Evolutionary conservation across 2,797 vertebrate species (phyloP).

Genomic region (Pangasius krempfi): DNA sequence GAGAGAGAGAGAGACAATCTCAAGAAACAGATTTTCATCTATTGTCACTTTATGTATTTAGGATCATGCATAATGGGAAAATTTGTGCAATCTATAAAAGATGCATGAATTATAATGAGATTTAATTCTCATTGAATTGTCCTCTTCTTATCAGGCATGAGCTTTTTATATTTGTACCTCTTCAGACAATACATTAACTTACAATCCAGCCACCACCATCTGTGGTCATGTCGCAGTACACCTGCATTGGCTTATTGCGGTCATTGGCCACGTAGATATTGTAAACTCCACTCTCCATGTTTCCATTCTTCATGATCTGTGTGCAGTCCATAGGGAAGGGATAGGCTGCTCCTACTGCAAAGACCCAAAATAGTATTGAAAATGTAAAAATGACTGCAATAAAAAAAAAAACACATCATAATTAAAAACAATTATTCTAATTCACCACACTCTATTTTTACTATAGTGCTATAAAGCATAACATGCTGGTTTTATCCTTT

Average conservation of each 20-base stretch:
- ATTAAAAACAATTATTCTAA: not conserved
- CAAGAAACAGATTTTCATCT: not conserved
- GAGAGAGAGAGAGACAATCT: not conserved
- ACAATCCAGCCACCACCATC: slow-evolving; percentile 87
- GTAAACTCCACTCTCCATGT: slow-evolving; percentile 73
- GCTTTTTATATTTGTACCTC: not conserved
- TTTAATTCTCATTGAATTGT: not conserved
- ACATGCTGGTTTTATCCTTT: not conserved
- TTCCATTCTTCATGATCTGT: slow-evolving; percentile 81
- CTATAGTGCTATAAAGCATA: not conserved
- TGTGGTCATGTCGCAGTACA: slow-evolving; percentile 87
- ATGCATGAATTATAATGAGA: not conserved
- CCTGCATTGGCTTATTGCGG: slow-evolving; percentile 72
- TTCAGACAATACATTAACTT: slow-evolving; percentile 59
- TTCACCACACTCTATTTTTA: not conserved
- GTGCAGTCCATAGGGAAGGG: slow-evolving; percentile 82
- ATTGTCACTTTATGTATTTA: not conserved
- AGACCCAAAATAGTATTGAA: not conserved
- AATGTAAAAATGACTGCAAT: not conserved
- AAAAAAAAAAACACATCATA: not conserved
- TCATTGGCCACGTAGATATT: slow-evolving; percentile 79
- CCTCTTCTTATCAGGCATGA: not conserved
- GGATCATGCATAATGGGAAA: not conserved
- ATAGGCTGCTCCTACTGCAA: slow-evolving; percentile 72
- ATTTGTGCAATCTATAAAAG: not conserved